A percentile compares a stretch with the other conserved stretches of the same genome.
These are phyloP conservation scores for Chromis chromis DNA, from an alignment of 2,797 vertebrate species.

Conservation along the genomic window DNA sequence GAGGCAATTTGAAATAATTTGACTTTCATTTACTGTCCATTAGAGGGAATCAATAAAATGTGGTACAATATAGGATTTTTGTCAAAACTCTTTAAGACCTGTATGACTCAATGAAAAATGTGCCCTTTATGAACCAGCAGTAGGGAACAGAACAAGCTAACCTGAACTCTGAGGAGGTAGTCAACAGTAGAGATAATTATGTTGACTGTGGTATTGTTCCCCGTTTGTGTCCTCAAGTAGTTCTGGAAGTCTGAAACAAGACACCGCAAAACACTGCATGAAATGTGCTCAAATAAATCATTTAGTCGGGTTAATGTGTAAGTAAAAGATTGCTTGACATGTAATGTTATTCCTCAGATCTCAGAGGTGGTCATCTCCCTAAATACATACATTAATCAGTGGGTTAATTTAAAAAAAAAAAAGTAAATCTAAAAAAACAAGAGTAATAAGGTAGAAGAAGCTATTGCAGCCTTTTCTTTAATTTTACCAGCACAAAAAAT, in stretches of 20 bases:
- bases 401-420: neutral
- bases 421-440: neutral
- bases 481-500: neutral
- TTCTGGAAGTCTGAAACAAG: conserved; percentile 92
- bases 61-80: neutral
- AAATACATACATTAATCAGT: no score
- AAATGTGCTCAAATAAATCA: neutral
- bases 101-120: neutral
- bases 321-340: no score
- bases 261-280: neutral
- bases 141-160: conserved; percentile 52
- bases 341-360: neutral
- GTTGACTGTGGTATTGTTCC: conserved; percentile 97
- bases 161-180: conserved; percentile 96
- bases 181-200: conserved; percentile 98
- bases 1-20: no score
- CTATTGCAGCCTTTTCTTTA: neutral
- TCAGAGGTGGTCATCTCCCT: no score
- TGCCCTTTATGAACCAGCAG: neutral
- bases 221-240: conserved; percentile 96
- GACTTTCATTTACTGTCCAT: neutral
- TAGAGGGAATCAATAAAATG: neutral
- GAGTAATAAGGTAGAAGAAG: no score
- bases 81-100: neutral
- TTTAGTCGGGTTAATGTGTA: neutral